phyloP scores from a whole-genome alignment of 2,888 invertebrate species.

The Malachius bipustulatus region DNA sequence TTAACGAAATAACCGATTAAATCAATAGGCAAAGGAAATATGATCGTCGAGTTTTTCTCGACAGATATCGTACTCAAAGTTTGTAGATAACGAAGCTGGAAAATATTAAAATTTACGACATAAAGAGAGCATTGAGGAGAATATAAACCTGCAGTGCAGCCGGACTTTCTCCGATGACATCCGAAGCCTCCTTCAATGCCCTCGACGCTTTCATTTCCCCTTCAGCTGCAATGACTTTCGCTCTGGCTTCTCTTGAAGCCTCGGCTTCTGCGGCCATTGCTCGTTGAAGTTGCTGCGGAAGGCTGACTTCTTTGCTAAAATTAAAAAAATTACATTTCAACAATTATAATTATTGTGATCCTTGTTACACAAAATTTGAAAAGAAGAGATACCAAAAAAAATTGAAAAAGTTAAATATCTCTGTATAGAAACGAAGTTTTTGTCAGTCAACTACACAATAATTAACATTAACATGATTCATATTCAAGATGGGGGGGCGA shows the following conservation, averaged over 20 bases:
- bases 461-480: no score
- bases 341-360: no score
- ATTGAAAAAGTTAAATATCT: no score
- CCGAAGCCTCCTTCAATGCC: constrained; percentile 75
- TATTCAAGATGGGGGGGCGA: no score
- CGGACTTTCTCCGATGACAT: constrained; percentile 73
- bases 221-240: constrained; percentile 72
- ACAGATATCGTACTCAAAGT: constrained; percentile 84
- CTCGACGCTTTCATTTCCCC: constrained; percentile 79
- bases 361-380: no score
- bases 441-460: no score
- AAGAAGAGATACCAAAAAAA: no score
- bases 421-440: no score
- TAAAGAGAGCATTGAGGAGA: no score
- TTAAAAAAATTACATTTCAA: no score
- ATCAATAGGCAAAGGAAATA: constrained; percentile 87
- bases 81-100: constrained; percentile 74
- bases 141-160: constrained; percentile 68
- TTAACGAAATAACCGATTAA: constrained; percentile 37
- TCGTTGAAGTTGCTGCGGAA: constrained; percentile 63
- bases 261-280: constrained; percentile 80
- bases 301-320: constrained; percentile 62
- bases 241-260: constrained; percentile 65
- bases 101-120: constrained; percentile 24
- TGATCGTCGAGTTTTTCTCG: constrained; percentile 90